phyloP scores from a whole-genome alignment of 2,113 vertebrate species.

The Channa argus region DNA sequence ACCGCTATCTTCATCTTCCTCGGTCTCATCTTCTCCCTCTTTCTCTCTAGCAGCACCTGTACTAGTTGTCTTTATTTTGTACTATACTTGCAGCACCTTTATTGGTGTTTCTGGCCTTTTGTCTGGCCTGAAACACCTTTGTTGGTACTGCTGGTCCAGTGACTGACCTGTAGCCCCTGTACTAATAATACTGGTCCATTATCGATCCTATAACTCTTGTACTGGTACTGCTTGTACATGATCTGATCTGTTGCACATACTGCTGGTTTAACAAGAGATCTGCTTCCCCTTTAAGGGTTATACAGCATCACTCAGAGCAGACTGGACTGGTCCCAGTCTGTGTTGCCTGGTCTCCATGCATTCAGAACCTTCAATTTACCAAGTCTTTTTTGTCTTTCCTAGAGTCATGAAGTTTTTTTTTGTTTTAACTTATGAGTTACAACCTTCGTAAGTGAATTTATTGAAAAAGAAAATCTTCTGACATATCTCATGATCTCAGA shows the following conservation, averaged over 20 bases:
- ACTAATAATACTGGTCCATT: not conserved
- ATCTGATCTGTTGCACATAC: no score
- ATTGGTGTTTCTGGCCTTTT: not conserved
- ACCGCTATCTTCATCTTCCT: slow-evolving; percentile 47
- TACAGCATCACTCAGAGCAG: slow-evolving; percentile 3
- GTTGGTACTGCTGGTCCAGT: slow-evolving; percentile 12
- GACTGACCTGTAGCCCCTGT: not conserved
- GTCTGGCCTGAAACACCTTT: not conserved
- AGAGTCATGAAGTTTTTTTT: not conserved
- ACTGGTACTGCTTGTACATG: not conserved
- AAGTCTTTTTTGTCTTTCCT: not conserved
- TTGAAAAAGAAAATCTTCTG: no score
- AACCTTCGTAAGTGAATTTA: no score
- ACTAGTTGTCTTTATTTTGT: not conserved
- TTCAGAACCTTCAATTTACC: not conserved
- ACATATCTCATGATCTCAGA: no score
- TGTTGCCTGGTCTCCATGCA: not conserved
- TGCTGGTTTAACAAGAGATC: no score
- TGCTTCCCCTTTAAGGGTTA: no score
- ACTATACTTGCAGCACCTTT: not conserved
- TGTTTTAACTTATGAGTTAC: no score
- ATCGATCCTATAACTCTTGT: not conserved
- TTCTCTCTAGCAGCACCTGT: slow-evolving; percentile 7
- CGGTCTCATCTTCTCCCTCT: not conserved
- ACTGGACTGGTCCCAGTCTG: not conserved